A percentile compares a stretch with the other conserved stretches of the same genome.
These are phyloP conservation scores for Poecile montanus DNA, from an alignment of 2,797 vertebrate genomes.

Conservation along the genomic window DNA sequence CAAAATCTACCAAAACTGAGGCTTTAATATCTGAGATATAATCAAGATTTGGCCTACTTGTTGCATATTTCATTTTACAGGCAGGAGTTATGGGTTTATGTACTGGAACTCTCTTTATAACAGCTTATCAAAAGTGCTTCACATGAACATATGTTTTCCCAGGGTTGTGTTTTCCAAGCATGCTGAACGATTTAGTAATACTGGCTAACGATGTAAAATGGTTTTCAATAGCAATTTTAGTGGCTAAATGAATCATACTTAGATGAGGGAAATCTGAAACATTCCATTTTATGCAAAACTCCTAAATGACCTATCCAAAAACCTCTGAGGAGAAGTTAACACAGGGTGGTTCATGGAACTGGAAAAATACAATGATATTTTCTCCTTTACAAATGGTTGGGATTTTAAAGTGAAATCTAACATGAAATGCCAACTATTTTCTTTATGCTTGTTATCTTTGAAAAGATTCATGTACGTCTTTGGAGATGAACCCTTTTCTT, in stretches of 20 bases:
- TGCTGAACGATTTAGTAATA: slow-evolving; percentile 66
- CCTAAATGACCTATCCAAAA: slow-evolving; percentile 66
- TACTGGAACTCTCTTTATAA: slow-evolving; percentile 61
- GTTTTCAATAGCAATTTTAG: slow-evolving; percentile 71
- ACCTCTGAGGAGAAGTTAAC: slow-evolving; percentile 69
- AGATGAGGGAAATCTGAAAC: slow-evolving; percentile 66
- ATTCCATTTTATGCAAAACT: slow-evolving; percentile 63
- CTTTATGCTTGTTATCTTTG: slow-evolving; percentile 18
- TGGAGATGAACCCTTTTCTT: background rate
- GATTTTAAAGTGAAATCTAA: slow-evolving; percentile 30
- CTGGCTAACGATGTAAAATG: slow-evolving; percentile 73
- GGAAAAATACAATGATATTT: slow-evolving; percentile 56
- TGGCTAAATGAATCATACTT: slow-evolving; percentile 71
- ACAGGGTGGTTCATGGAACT: slow-evolving; percentile 34
- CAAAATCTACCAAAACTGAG: background rate
- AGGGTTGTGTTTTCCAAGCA: slow-evolving; percentile 61
- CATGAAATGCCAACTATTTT: background rate
- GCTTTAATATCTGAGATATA: background rate
- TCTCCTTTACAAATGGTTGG: slow-evolving; percentile 23
- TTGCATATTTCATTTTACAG: slow-evolving; percentile 45
- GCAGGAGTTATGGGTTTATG: slow-evolving; percentile 41
- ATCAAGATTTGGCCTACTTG: slow-evolving; percentile 46
- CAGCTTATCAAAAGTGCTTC: slow-evolving; percentile 61
- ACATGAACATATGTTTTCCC: slow-evolving; percentile 70
- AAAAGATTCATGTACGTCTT: background rate